A percentile compares a stretch with the other conserved stretches of the same genome.
Conservation (phyloP, 2,888 invertebrate genomes). For the Philhelius pedissequus region DNA sequence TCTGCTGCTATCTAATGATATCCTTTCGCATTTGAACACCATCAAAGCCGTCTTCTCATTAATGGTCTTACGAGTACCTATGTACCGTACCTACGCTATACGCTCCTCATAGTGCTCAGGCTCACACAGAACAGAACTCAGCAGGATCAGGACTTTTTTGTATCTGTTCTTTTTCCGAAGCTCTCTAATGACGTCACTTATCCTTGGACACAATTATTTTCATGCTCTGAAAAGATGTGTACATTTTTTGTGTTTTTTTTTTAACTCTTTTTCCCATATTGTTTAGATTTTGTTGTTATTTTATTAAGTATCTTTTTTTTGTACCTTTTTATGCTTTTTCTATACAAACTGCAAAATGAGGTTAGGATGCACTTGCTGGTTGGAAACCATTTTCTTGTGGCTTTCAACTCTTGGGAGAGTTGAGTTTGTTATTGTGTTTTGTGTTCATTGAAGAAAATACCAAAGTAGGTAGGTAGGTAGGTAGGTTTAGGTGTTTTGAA, state of each 20-base stretch:
- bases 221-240: slow-evolving; percentile 49
- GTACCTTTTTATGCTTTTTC: slow-evolving; percentile 16
- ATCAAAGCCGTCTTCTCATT: slow-evolving; percentile 56
- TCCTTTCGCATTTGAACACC: not conserved
- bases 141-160: slow-evolving; percentile 6
- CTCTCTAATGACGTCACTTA: slow-evolving; percentile 57
- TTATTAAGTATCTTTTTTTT: not conserved
- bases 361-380: slow-evolving; percentile 54
- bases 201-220: slow-evolving; percentile 62
- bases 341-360: slow-evolving; percentile 44
- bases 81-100: not conserved
- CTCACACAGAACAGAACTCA: no score
- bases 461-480: slow-evolving; percentile 16
- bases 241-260: slow-evolving; percentile 11
- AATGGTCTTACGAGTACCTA: slow-evolving; percentile 33
- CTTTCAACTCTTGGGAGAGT: slow-evolving; percentile 30
- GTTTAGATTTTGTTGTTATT: not conserved
- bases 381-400: slow-evolving; percentile 41
- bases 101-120: not conserved
- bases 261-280: not conserved
- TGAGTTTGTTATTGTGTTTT: slow-evolving; percentile 51
- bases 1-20: not conserved
- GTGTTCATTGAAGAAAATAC: slow-evolving; percentile 41
- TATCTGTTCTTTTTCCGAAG: slow-evolving; percentile 26
- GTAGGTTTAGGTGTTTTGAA: slow-evolving; percentile 49